Evolutionary conservation across 2,888 invertebrate genomes (phyloP), one percentile per base, ranked within the genome.

Genomic region (Oxycera nigricornis): DNA sequence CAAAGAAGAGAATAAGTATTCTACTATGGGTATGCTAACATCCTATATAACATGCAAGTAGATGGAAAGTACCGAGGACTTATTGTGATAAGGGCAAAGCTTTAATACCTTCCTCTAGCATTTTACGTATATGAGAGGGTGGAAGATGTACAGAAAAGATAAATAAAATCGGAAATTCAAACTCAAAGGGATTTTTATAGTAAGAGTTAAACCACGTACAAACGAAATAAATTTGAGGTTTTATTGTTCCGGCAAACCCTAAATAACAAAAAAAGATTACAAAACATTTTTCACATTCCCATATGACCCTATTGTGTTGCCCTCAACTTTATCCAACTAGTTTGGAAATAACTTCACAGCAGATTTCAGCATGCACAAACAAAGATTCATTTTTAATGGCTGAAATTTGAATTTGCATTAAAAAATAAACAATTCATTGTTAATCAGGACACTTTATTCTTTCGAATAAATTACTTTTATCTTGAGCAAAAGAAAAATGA

Each of bases 151-250:
- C 30, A 61, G 61, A 61, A 31, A 31, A 76, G 73, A 74, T 74
- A 75, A 73, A 75, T 68, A 65, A 74, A 74, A 72, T 72, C 74
- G 76, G 72, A 76, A 74, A 74, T 76, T 73, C 75, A 75, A 73
- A 73, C 73, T 75, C 75, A 73, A 68, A 73, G 75, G 73, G 75
- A 73, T 73, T 73, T 75, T 73, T 57, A 61, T 68, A 75, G 75
- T 75, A 73, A 75, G 73, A 75, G 75, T 68, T 73, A 73, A 73
- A 75, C 75, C 75, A 73, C 73, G 73, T 73, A 75, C 72, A 35
- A 75, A 72, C 61, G 73, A 67, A 73, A 73, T 75, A 75, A 55
- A 75, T 75, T 75, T 73, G 73, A 55, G 70, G 70, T 55, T 70
- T 70, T 70, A 70, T 70, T 70, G 70, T 28, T 55, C 22, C 31